Evolutionary conservation across 2,113 vertebrate genomes (phyloP), one percentile per base, ranked within the genome.

Genomic region (Anas platyrhynchos): DNA sequence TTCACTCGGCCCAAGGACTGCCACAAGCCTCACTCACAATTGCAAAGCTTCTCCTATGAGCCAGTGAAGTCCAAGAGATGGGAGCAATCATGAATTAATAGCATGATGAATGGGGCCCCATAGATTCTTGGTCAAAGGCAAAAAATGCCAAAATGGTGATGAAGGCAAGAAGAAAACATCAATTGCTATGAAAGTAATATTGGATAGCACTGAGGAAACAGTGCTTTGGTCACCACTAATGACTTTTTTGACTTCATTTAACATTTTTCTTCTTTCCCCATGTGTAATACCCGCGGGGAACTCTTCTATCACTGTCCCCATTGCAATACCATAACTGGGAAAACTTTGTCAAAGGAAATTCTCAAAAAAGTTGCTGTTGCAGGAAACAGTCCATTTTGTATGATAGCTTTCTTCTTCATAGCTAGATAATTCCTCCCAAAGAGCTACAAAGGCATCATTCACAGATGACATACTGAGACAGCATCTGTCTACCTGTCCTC

Each of bases 401-500:
- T 22, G 52, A 80, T 2, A 71, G 22, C 8, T 18, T 91, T 54
- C 86, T 86, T 58, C 68, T 94, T 89, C 52, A 48, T 15, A 73
- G n/a, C 26, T 66, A 67, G 41, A 52, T 56, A 86, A 92, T 92
- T 85, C 77, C 74, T 86, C 56, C 25, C 48, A 62, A 84, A 82
- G 62, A 89, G 48, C 69, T 85, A 81, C 77, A 86, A 92, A 94
- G 69, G 62, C 62, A 75, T 95, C 21, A 7, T 86, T 91, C 81
- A 92, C 44, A 89, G 81, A 84, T 76, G 86, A 95, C 78, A 82
- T 34, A 79, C 71, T 75, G 67, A 92, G 94, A 71, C 74, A 89
- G 84, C 91, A 89, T 79, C 91, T 97, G 77, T 84, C 93, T 89
- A 76, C 74, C 74, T 79, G 48, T 92, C 62, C 58, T 72, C 81